Percentiles rank a stretch among this genome's conserved stretches.
phyloP scores from a whole-genome alignment of 2,888 invertebrate species.

The Campoletis raptor region DNA sequence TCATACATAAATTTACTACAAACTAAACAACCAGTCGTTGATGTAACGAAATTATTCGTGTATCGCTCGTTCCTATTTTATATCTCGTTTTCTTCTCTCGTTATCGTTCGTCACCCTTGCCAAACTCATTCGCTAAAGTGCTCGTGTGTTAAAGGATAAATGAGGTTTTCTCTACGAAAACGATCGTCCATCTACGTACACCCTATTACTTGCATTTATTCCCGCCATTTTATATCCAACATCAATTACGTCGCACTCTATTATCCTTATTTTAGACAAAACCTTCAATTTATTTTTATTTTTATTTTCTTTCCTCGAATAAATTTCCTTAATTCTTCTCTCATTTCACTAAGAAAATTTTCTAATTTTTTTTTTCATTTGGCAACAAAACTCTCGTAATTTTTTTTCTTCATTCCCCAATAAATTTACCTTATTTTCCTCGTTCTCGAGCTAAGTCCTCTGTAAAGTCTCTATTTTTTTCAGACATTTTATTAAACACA shows the following conservation, averaged over 20 bases:
- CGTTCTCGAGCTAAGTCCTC: background rate
- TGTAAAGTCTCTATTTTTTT: background rate
- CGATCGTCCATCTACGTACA: background rate
- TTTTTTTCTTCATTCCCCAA: background rate
- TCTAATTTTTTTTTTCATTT: background rate
- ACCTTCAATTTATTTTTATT: background rate
- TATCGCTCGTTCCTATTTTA: background rate
- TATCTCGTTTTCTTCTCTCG: background rate
- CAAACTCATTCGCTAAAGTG: slow-evolving; percentile 18
- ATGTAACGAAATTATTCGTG: slow-evolving; percentile 5
- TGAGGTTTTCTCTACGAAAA: slow-evolving; percentile 2
- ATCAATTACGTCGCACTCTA: slow-evolving; percentile 2
- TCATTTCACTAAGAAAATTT: background rate
- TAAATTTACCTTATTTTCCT: background rate
- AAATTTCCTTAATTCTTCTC: background rate
- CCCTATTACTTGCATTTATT: background rate
- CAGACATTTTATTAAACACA: background rate
- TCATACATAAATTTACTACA: background rate
- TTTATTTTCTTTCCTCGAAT: background rate
- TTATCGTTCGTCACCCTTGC: slow-evolving; percentile 29
- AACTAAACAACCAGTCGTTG: background rate
- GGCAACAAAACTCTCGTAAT: background rate
- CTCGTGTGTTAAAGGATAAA: background rate
- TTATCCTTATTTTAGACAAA: background rate
- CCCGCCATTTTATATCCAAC: background rate